A percentile compares a stretch with the other conserved stretches of the same genome.
These are phyloP conservation scores for Callinectes sapidus DNA, from an alignment of 2,888 invertebrate species.

Conservation along the genomic window DNA sequence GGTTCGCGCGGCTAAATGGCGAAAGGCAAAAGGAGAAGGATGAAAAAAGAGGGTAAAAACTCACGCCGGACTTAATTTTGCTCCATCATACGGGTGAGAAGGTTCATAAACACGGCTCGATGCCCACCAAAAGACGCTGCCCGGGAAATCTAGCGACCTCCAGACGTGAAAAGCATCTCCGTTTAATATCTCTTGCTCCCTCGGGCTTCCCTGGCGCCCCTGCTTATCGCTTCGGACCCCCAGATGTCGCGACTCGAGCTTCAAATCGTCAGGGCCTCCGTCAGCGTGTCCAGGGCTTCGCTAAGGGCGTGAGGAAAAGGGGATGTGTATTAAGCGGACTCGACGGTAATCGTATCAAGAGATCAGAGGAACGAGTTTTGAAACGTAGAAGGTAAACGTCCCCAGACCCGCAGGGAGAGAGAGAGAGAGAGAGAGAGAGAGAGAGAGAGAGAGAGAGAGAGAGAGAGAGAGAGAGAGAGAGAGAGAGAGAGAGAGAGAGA, in stretches of 20 bases:
- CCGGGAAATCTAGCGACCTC: background rate
- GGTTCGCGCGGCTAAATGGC: background rate
- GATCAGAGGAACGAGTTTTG: conserved; percentile 25
- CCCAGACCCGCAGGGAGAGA: background rate
- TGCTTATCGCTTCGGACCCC: background rate
- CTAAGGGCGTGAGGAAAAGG: background rate
- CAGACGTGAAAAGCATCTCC: background rate
- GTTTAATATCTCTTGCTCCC: background rate
- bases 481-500: background rate
- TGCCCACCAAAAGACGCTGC: conserved; percentile 54
- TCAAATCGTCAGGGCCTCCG: background rate
- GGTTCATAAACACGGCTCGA: conserved; percentile 46
- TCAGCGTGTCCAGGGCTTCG: background rate
- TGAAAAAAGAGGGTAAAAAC: background rate
- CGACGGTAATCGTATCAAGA: conserved; percentile 43
- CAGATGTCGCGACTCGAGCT: background rate
- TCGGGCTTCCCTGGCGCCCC: background rate
- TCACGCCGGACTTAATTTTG: conserved; percentile 62
- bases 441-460: background rate
- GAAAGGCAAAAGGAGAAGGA: conserved; percentile 3
- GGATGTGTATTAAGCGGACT: background rate
- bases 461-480: background rate
- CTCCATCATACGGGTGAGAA: conserved; percentile 61
- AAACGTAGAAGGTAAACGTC: conserved; percentile 17
- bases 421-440: background rate